A percentile compares a stretch with the other conserved stretches of the same genome.
Evolutionary conservation across 2,113 vertebrate genomes (phyloP).

Genomic region (Hydropotes inermis): DNA sequence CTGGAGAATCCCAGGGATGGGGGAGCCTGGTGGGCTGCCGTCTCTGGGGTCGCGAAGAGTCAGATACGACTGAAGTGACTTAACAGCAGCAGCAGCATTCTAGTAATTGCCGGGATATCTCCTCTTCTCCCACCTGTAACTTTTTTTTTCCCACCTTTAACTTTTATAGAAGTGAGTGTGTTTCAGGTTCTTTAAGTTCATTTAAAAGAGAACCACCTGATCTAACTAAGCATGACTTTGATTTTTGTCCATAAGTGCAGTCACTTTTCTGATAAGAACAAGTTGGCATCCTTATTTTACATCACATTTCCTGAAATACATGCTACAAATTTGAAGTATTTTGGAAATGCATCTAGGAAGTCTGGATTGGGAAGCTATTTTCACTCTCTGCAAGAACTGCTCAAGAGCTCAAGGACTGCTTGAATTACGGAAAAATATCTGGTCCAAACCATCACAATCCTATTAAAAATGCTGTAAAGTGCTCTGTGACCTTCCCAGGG

Average conservation of each 20-base stretch:
- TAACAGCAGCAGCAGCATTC: not conserved
- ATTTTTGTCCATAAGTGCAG: not conserved
- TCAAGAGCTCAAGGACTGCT: not conserved
- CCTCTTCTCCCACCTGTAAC: not conserved
- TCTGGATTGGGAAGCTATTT: not conserved
- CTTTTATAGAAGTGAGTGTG: not conserved
- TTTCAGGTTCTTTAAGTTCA: not conserved
- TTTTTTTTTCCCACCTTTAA: not conserved
- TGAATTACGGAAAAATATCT: not conserved
- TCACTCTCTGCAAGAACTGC: not conserved
- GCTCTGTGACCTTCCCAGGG: not conserved
- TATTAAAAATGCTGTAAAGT: not conserved
- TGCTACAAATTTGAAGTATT: not conserved
- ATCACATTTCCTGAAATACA: not conserved
- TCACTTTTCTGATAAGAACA: not conserved
- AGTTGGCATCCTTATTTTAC: not conserved
- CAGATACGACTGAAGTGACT: fast-evolving
- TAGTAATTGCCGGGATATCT: not conserved
- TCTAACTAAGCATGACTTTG: not conserved
- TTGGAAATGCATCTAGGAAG: not conserved
- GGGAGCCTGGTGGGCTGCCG: too few relatives aligned
- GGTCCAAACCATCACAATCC: not conserved
- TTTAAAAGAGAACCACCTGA: not conserved
- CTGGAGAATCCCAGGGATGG: too few relatives aligned
- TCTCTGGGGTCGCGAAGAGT: not conserved